Evolutionary conservation across 2,113 vertebrate genomes (phyloP), one percentile per base, ranked within the genome.

Genomic region (Hyperopisus bebe): DNA sequence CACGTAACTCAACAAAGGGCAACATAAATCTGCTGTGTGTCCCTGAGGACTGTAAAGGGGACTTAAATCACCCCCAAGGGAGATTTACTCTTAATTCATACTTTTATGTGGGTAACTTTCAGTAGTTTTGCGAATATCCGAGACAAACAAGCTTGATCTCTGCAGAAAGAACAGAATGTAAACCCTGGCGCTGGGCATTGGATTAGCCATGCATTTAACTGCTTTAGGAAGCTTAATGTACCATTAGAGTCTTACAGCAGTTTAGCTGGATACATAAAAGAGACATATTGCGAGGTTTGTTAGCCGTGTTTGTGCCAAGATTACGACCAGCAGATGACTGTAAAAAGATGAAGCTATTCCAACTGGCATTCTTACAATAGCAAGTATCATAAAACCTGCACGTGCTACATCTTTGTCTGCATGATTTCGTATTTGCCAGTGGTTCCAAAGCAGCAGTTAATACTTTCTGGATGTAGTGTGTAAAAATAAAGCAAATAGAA

Each of bases 401-500:
- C 1, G 35, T 42, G 10, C 13, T 74, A 1, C n/a, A 13, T 74
- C 66, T 70, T 10, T 80, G 35, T 80, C 74, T 39, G 35, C 3
- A 15, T 77, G 31, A 1, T 19, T 77, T 39, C 35, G 1, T 77
- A 39, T 39, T 80, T 5, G 0, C 74, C 5, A 42, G 35, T 19
- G 74, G 35, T 80, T 7, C 5, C 74, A 80, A 42, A 80, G 74
- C 35, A 84, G 39, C 24, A 84, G 19, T 3, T 46, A 83, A 39
- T 7, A 9, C 10, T 46, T 9, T 46, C 80, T 46, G 80, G 80
- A 46, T n/a, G 82, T n/a, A 24, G 21, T 7, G 8, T 44, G 42
- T 8, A 77, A 80, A 47, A 24, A 24, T 10, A n/a, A 44, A 44
- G 3, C 31, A 10, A n/a, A 53, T n/a, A 53, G 90, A 93, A 91